A percentile compares a stretch with the other conserved stretches of the same genome.
Evolutionary conservation across 1,140 invertebrate genomes (phyloP).

Genomic region (Drosophila micromelanica): DNA sequence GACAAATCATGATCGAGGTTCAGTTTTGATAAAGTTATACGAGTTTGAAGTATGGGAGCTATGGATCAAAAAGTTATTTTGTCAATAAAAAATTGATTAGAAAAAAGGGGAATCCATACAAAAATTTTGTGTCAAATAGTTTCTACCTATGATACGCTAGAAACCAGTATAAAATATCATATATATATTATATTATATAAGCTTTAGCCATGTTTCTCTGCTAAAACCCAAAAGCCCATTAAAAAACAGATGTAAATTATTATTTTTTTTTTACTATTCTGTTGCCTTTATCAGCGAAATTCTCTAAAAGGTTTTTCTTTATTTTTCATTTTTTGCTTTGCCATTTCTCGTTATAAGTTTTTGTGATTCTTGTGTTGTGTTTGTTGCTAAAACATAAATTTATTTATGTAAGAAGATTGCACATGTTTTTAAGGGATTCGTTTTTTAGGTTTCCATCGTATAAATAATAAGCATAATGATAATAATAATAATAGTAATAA

Average conservation of each 20-base stretch:
- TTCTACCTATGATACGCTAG: no score
- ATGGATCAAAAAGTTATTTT: no score
- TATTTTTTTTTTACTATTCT: slow-evolving; percentile 64
- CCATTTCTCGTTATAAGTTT: slow-evolving; percentile 63
- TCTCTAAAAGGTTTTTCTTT: slow-evolving; percentile 81
- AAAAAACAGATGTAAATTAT: not conserved
- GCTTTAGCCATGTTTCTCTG: not conserved
- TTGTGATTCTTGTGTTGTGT: slow-evolving; percentile 66
- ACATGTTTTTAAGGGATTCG: slow-evolving; percentile 62
- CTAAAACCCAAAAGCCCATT: not conserved
- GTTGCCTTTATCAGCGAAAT: slow-evolving; percentile 81
- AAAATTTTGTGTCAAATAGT: no score
- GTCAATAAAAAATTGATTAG: no score
- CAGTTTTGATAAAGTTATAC: no score
- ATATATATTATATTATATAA: no score
- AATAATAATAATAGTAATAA: slow-evolving; percentile 33
- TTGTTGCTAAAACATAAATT: slow-evolving; percentile 67
- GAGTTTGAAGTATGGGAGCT: no score
- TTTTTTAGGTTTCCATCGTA: slow-evolving; percentile 36
- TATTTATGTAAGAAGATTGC: slow-evolving; percentile 68
- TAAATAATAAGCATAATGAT: slow-evolving; percentile 73
- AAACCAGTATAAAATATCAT: no score
- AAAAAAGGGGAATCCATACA: no score
- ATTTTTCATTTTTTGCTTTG: slow-evolving; percentile 69
- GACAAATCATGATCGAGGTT: no score